These are phyloP conservation scores for Toxonevra muliebris DNA, from an alignment of 2,888 invertebrate species.

Conservation along the genomic window DNA sequence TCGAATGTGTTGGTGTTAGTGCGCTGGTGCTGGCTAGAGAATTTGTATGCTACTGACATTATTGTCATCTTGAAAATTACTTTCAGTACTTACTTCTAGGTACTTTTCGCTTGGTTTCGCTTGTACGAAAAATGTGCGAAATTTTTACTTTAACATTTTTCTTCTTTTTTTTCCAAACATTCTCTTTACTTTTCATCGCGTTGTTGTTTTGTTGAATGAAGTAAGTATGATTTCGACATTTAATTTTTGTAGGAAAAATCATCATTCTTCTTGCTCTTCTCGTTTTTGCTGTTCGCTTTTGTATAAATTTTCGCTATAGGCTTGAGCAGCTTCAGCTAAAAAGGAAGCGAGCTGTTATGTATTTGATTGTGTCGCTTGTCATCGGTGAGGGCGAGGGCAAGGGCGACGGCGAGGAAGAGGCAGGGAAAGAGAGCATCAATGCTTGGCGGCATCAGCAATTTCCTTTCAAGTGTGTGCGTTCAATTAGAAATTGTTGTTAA, in stretches of 20 bases:
- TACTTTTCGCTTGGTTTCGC: neutral
- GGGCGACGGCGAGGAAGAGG: neutral
- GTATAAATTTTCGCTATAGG: neutral
- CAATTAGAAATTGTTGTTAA: constrained; percentile 35
- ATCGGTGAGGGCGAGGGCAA: neutral
- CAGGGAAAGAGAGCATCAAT: neutral
- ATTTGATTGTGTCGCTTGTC: constrained; percentile 30
- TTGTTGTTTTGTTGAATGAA: neutral
- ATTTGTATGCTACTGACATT: constrained; percentile 54
- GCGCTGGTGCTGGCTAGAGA: constrained; percentile 7
- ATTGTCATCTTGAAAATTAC: constrained; percentile 51
- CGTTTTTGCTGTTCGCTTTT: neutral
- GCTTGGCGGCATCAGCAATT: constrained; percentile 5
- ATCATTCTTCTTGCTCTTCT: neutral
- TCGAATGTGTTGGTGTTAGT: neutral
- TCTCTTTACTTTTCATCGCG: neutral
- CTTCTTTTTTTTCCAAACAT: neutral
- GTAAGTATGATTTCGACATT: constrained; percentile 33
- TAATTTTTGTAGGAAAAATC: constrained; percentile 21
- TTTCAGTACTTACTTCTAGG: constrained; percentile 16
- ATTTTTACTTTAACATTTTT: neutral
- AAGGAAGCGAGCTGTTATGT: constrained; percentile 7
- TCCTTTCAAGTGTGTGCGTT: constrained; percentile 33
- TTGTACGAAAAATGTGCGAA: neutral
- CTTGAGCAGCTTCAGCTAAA: neutral